Conservation (phyloP, 2,888 invertebrate genomes). For the Andrena flavipes region DNA sequence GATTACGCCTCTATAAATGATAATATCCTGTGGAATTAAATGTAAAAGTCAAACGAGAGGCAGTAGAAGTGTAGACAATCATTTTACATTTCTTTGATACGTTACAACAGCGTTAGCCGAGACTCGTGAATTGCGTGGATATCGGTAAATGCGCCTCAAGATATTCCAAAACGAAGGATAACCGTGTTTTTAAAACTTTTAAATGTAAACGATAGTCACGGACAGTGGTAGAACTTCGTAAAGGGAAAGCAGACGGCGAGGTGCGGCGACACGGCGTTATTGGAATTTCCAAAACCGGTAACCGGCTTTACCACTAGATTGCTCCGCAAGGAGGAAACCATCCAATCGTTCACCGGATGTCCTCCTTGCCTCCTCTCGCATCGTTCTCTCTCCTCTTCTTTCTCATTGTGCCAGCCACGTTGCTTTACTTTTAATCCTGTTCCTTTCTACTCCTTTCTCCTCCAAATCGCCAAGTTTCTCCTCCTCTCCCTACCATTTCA, state of each 20-base stretch:
- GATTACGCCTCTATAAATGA: conserved; percentile 49
- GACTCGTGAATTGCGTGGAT: too few species aligned
- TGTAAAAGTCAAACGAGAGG: conserved; percentile 15
- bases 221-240: conserved; percentile 49
- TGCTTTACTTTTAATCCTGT: conserved; percentile 44
- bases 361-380: conserved; percentile 74
- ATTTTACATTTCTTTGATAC: too few species aligned
- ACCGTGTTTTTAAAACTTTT: conserved; percentile 7
- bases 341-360: conserved; percentile 84
- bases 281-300: conserved; percentile 82
- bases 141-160: too few species aligned
- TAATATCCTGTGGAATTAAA: conserved; percentile 53
- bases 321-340: conserved; percentile 84
- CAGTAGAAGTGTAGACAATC: background rate
- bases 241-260: conserved; percentile 54
- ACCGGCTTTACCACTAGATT: conserved; percentile 84
- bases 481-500: conserved; percentile 29
- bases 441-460: conserved; percentile 37
- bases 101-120: too few species aligned
- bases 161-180: background rate
- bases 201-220: conserved; percentile 53
- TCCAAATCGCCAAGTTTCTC: conserved; percentile 35
- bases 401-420: conserved; percentile 36
- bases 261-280: conserved; percentile 65
- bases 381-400: conserved; percentile 54